Evolutionary conservation across 2,888 invertebrate species (phyloP), one percentile per base, ranked within the genome.

Genomic region (Leucoma salicis): DNA sequence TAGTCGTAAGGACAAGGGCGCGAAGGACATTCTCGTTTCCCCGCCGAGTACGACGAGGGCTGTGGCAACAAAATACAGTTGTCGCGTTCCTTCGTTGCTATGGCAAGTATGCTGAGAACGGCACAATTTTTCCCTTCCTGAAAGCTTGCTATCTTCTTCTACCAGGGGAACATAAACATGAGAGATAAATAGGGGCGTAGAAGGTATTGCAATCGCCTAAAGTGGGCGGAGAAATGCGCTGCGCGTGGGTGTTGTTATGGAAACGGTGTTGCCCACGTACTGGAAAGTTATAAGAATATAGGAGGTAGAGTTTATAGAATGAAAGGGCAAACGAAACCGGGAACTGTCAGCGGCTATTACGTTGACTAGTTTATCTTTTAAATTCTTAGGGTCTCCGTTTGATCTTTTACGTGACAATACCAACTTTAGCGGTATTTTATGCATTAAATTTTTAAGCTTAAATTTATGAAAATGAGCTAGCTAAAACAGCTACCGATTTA

Each of bases 131-230:
- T 78, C 74, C 80, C 88, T 92, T 92, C 92, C 92, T 93, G 93
- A 92, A 92, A 93, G 92, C 91, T 90, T 85, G 90, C 87, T 90
- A 91, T 92, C 92, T 91, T 90, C 82, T 82, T 70, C 68, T 73
- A 91, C 74, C 74, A 91, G 92, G 92, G 59, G 35, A 66, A 42
- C 91, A 93, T 80, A 80, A 78, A 46, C 13, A 1, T 24, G 29
- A 52, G 55, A 57, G 56, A 59, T 75, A 8, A 54, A 73, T 71
- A 77, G 43, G 54, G 46, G 46, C 33, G 46, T 47, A 53, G 63
- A 51, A 58, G 58, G 68, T 69, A 49, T 21, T 21, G n/a, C 70
- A 73, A 72, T 77, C 76, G 78, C 62, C 66, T 57, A 64, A 67
- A 21, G 78, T 78, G 78, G 82, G 82, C 82, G 82, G 85, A 75